Base-by-base conservation (phyloP, 2,888 invertebrate species). In the Patella caerulea region DNA sequence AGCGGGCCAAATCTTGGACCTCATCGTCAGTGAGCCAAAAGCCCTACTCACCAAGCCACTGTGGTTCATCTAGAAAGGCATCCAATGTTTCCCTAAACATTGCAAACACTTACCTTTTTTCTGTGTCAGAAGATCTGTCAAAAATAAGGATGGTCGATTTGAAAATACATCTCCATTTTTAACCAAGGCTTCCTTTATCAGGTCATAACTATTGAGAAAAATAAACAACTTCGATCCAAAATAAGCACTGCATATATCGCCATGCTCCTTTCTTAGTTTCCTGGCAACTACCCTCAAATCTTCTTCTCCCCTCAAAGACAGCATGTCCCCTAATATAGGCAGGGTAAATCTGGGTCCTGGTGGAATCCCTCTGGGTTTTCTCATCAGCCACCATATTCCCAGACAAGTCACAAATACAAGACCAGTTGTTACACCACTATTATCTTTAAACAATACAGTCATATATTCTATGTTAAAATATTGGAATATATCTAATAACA, bases 101-200 rank as follows among this genome's bases (percentile, higher is more conserved):
- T 45, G 0, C 45, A 45, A 9, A 45, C 15, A 34, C 52, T 34
- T 14, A 74, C 74, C 74, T 45, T 53, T 59, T 34, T 69, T 19
- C 24, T 52, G 34, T 11, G 24, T 59, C 34, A 74, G 52, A 69
- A 52, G 65, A 19, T 74, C 74, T 4, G 29, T 52, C 12, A 69
- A 53, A n/a, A 19, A 76, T 4, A 65, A 65, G 12, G 59, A 72
- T 1, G 82, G 79, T 15, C 82, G 54, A 56, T 80, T 74, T 1
- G 80, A 76, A 74, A 82, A 80, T 24, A 71, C 75, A 17, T 78
- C 82, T 9, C 76, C 77, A 29, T 77, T 71, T 29, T 74, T 80
- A 29, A 82, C 78, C 34, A 82, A 72, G 14, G 78, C 74, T 52
- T 82, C 80, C 29, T 74, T 77, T 52, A 82, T 69, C 29, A 29